phyloP scores from a whole-genome alignment of 1,140 invertebrate genomes.

The Diplogasteroides magnus region DNA sequence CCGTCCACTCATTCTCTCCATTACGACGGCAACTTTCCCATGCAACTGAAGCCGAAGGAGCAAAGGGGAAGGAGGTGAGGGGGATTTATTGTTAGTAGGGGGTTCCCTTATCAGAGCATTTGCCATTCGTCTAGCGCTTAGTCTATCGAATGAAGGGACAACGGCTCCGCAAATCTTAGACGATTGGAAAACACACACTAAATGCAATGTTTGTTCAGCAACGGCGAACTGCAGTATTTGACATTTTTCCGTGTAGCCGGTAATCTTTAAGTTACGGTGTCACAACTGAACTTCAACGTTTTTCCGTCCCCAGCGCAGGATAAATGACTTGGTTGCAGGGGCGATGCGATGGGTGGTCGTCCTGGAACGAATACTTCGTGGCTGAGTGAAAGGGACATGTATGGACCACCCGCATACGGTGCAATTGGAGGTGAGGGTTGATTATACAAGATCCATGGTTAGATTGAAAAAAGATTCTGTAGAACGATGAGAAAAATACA shows the following conservation, averaged over 20 bases:
- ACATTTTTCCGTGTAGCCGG: not conserved
- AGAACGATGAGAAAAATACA: too few species aligned
- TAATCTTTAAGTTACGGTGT: too few species aligned
- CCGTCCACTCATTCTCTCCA: not conserved
- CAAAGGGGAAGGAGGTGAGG: not conserved
- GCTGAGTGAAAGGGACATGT: slow-evolving; percentile 21
- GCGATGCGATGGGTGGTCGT: slow-evolving; percentile 19
- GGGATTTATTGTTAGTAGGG: not conserved
- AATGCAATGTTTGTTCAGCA: too few species aligned
- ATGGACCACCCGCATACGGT: slow-evolving; percentile 22
- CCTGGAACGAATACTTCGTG: slow-evolving; percentile 27
- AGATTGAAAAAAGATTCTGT: too few species aligned
- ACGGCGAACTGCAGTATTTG: too few species aligned
- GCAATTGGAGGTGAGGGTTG: too few species aligned
- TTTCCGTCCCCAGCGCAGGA: too few species aligned
- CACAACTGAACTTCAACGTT: too few species aligned
- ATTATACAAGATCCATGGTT: too few species aligned
- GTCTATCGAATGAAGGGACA: not conserved
- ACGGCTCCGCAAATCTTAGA: not conserved
- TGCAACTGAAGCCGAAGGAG: not conserved
- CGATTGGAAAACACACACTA: not conserved
- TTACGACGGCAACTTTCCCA: not conserved
- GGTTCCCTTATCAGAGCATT: not conserved
- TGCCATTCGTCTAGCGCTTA: not conserved
- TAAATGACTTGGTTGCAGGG: not conserved